phyloP scores from a whole-genome alignment of 1,140 invertebrate species.

The Drosophila seguyi region DNA sequence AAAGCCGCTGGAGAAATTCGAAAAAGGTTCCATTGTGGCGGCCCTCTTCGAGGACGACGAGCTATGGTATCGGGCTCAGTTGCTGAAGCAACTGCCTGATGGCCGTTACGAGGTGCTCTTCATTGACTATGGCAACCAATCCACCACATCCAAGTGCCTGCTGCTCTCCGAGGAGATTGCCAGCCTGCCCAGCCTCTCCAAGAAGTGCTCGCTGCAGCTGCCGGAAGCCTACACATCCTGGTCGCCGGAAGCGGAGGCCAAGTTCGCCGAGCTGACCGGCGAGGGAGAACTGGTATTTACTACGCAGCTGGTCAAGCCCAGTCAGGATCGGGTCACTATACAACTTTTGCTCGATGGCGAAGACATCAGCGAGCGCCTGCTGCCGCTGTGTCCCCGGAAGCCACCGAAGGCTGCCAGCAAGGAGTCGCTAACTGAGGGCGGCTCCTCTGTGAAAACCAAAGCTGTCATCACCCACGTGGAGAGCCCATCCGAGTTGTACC shows the following conservation, averaged over 20 bases:
- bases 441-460: not conserved
- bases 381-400: conserved; percentile 86
- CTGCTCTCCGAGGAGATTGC: conserved; percentile 88
- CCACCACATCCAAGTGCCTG: conserved; percentile 87
- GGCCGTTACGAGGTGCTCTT: conserved; percentile 89
- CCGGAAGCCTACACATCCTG: conserved; percentile 87
- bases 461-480: conserved; percentile 71
- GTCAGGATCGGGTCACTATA: conserved; percentile 88
- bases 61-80: conserved; percentile 89
- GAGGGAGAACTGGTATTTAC: conserved; percentile 89
- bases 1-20: conserved; percentile 58
- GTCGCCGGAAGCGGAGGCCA: conserved; percentile 88
- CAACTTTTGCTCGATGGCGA: conserved; percentile 87
- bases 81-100: conserved; percentile 87
- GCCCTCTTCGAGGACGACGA: conserved; percentile 90
- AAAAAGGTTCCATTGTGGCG: conserved; percentile 88
- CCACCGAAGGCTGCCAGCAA: conserved; percentile 29
- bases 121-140: conserved; percentile 91
- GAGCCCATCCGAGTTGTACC: conserved; percentile 57
- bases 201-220: conserved; percentile 88
- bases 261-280: conserved; percentile 88
- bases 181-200: conserved; percentile 87
- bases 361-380: conserved; percentile 88
- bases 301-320: conserved; percentile 88
- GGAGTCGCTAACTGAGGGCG: not conserved